Conservation (phyloP, 2,113 vertebrate genomes). For the Tragelaphus scriptus region DNA sequence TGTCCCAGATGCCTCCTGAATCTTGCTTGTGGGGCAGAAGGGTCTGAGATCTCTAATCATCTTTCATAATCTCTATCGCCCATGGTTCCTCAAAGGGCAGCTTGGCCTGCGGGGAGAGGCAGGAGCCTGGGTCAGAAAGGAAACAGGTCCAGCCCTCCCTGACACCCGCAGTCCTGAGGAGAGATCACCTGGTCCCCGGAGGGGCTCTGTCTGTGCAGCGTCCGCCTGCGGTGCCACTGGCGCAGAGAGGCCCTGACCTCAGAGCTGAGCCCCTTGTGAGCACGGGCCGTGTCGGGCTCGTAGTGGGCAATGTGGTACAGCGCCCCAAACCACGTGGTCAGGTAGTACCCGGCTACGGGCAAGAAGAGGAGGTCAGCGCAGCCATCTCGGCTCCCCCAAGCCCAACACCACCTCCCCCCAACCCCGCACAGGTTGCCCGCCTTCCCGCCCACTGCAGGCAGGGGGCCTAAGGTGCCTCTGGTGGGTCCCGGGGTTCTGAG, state of each 20-base stretch:
- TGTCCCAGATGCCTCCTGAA: constrained; percentile 85
- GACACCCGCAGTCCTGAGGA: background rate
- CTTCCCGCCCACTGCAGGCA: background rate
- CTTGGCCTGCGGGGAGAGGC: background rate
- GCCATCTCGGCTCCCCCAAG: background rate
- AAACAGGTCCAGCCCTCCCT: background rate
- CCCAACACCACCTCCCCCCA: too few relatives aligned
- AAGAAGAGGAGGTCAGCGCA: background rate
- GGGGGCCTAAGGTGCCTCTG: background rate
- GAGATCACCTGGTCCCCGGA: constrained; percentile 45
- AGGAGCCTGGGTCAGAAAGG: background rate
- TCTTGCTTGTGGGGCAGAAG: constrained; percentile 86
- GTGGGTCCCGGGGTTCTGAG: background rate
- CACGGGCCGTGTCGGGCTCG: constrained; percentile 70
- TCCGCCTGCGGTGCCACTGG: constrained; percentile 89
- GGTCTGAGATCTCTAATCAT: constrained; percentile 85
- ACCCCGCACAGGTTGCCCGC: rapidly evolving
- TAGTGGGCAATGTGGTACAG: constrained; percentile 91
- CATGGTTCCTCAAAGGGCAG: constrained; percentile 50
- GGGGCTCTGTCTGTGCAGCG: constrained; percentile 79
- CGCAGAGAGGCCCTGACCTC: constrained; percentile 88
- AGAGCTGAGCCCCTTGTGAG: constrained; percentile 82
- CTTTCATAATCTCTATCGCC: constrained; percentile 75
- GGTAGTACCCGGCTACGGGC: constrained; percentile 88
- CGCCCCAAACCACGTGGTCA: constrained; percentile 91